Conservation (phyloP, 2,888 invertebrate genomes). For the Drosophila melanocephala region DNA sequence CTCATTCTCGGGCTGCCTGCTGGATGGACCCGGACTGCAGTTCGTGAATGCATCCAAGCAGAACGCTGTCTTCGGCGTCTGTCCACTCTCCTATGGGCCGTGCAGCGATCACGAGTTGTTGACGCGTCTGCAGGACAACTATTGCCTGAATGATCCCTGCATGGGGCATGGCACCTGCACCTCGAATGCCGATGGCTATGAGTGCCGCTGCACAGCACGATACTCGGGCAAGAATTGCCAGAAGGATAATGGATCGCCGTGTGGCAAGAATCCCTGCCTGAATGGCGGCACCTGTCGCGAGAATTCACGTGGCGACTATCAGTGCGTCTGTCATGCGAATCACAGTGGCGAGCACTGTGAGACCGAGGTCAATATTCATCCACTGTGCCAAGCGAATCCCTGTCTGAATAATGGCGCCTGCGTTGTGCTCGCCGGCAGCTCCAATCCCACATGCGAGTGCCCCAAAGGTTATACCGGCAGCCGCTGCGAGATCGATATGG, state of each 20-base stretch:
- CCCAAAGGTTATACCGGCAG: conserved; percentile 86
- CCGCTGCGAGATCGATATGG: conserved; percentile 88
- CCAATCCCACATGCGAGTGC: conserved; percentile 87
- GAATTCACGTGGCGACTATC: conserved; percentile 89
- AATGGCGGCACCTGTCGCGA: conserved; percentile 91
- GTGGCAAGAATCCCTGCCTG: conserved; percentile 89
- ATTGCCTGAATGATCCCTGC: conserved; percentile 92
- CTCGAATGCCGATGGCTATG: conserved; percentile 90
- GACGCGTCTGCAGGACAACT: conserved; percentile 88
- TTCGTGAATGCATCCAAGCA: conserved; percentile 89
- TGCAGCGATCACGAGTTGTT: conserved; percentile 88
- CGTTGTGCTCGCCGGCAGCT: conserved; percentile 87
- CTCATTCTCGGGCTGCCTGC: conserved; percentile 93
- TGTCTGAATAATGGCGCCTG: conserved; percentile 93
- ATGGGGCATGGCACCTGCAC: conserved; percentile 93
- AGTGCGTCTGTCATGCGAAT: conserved; percentile 89
- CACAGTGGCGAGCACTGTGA: conserved; percentile 91
- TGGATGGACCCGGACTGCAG: conserved; percentile 94
- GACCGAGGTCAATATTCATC: conserved; percentile 89
- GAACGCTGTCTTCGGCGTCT: conserved; percentile 91
- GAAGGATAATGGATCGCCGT: conserved; percentile 91
- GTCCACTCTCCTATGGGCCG: conserved; percentile 90
- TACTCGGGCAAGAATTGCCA: conserved; percentile 96
- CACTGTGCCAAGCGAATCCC: conserved; percentile 90
- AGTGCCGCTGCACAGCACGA: conserved; percentile 93